Base-by-base conservation (phyloP, 2,888 invertebrate species). In the Julus scanicus region DNA sequence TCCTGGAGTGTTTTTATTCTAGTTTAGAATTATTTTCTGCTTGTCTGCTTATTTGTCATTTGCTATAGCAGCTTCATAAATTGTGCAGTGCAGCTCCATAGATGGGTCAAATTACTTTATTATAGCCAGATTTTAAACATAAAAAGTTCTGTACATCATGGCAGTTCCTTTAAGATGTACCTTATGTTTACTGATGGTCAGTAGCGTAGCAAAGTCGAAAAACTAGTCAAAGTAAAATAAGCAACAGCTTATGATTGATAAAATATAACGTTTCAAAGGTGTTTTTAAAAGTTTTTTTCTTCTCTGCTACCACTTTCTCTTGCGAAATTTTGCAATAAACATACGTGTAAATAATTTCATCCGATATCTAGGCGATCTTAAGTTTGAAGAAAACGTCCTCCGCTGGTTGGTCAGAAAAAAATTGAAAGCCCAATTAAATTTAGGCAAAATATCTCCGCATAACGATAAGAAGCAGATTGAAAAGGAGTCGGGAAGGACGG, bases 321-420 rank as follows among this genome's bases (percentile, higher is more conserved):
- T 86, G 37, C 49, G n/a, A 29, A n/a, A 5, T 85, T 86, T 80
- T 37, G 17, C 37, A 17, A 9, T 80, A 17, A 80, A 80, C 80
- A 80, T 11, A 29, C 17, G 11, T 40, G 84, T 84, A 9, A 84
- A 84, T 84, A 71, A 71, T 71, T 29, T 71, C 57, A 29, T 71
- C 29, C 29, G 71, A 44, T 84, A 86, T 57, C n/a, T 57, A 90
- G 90, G 90, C 44, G 90, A 90, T 88, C 88, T 90, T 37, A 89
- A 88, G 37, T 88, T 89, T 39, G 90, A 90, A 88, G 90, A 90
- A 83, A 89, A 90, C 83, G 90, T 90, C 83, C 88, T 90, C 37
- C 88, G 90, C 39, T 90, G 90, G 90, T 85, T 90, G 11, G 63
- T 90, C 53, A 86, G 86, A 86, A 86, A 86, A 57, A 86, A 86